Evolutionary conservation across 2,888 invertebrate genomes (phyloP).

Genomic region (Drosophila setosimentum): DNA sequence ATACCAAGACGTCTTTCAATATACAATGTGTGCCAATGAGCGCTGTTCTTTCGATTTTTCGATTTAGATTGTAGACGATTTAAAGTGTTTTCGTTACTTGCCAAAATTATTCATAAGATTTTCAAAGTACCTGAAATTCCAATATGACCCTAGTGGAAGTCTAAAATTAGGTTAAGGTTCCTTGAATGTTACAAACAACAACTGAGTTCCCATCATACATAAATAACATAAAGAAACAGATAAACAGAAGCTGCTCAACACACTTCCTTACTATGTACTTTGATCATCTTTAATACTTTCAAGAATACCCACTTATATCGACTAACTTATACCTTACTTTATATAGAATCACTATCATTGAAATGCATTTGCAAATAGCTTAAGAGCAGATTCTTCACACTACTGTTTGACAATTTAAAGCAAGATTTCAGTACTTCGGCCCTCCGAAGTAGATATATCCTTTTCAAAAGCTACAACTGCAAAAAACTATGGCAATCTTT

Average conservation of each 20-base stretch:
- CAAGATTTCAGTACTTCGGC: constrained; percentile 39
- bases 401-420: constrained; percentile 20
- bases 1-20: constrained; percentile 67
- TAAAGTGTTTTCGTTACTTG: constrained; percentile 65
- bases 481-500: constrained; percentile 6
- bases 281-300: constrained; percentile 40
- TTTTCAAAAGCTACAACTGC: constrained; percentile 28
- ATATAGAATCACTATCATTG: neutral
- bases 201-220: constrained; percentile 47
- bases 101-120: constrained; percentile 77
- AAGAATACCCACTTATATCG: constrained; percentile 10
- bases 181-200: constrained; percentile 38
- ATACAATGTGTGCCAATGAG: constrained; percentile 41
- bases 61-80: constrained; percentile 46
- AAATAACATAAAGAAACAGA: constrained; percentile 4
- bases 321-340: neutral
- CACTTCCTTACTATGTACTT: constrained; percentile 39
- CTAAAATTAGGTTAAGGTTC: constrained; percentile 71
- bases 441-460: constrained; percentile 43
- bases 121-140: constrained; percentile 80
- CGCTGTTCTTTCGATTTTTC: constrained; percentile 46
- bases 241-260: constrained; percentile 41
- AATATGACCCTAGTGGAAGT: constrained; percentile 64
- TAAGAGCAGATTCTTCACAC: constrained; percentile 13
- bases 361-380: neutral